Base-by-base conservation (phyloP, 2,113 vertebrate species). In the Catharus minimus region DNA sequence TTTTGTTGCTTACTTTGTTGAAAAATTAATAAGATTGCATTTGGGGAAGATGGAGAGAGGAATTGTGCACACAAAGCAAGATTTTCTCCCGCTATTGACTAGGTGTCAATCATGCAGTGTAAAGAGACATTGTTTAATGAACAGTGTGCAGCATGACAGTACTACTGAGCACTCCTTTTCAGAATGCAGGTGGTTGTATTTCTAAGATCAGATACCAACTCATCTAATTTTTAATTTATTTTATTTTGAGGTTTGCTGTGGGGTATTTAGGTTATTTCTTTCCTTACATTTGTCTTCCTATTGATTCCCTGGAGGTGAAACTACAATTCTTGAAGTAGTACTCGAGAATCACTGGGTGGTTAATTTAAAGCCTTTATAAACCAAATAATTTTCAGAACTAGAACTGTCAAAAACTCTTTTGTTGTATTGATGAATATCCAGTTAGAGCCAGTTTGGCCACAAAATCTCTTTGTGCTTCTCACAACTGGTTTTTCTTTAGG, bases 401-500 rank as follows among this genome's bases (percentile, higher is more conserved):
- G 43, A 69, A 26, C 16, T 61, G 17, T 52, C 23, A 65, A 43
- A 44, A 79, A 11, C 24, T 62, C 4, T 53, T 72, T 91, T 94
- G 22, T 44, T 49, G 28, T 99, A 33, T 33, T 43, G 19, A 43
- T 65, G 17, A 91, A 64, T 43, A 86, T 52, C 28, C 2, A 5
- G 5, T 55, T 66, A 64, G 17, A 76, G 39, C 17, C 41, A 30
- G 7, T 82, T 82, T 68, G 24, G 26, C 52, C 62, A 20, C 19
- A 32, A 57, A 41, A 50, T 69, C 18, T 85, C 21, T 85, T 49
- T 66, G 18, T 78, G 18, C 67, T 82, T 85, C 47, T 93, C 27
- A 13, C 57, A 50, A 83, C 55, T 75, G 5, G 81, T 81, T 92
- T 72, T 56, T 26, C 9, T 94, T 24, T 82, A 99, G 99, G 99